Evolutionary conservation across 2,113 vertebrate species (phyloP).

Genomic region (Bettongia penicillata): DNA sequence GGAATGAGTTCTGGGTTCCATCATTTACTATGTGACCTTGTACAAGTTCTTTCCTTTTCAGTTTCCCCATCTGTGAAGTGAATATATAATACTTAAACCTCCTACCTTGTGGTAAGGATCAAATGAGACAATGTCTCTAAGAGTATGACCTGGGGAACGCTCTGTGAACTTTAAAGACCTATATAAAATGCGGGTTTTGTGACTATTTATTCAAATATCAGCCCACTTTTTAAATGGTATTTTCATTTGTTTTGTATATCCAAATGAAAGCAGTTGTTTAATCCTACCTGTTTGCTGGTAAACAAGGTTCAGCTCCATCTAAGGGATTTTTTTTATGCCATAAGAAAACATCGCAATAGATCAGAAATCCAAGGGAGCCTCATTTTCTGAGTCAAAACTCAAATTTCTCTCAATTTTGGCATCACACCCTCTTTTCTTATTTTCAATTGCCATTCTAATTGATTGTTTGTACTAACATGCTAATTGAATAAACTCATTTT

Average conservation of each 20-base stretch:
- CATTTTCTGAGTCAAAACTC: not conserved
- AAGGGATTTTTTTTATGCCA: not conserved
- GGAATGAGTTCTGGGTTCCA: not conserved
- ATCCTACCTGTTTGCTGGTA: not conserved
- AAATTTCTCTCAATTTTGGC: not conserved
- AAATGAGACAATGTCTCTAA: not conserved
- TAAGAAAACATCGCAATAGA: not conserved
- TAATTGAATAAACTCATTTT: not conserved
- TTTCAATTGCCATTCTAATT: not conserved
- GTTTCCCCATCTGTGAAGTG: not conserved
- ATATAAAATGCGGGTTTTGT: not conserved
- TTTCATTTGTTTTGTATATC: not conserved
- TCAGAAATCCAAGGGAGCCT: not conserved
- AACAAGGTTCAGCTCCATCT: not conserved
- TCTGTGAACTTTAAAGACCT: not conserved
- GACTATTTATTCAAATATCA: not conserved
- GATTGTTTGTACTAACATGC: not conserved
- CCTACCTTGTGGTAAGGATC: not conserved
- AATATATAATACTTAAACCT: not conserved
- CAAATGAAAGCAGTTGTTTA: not conserved
- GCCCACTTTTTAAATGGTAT: not conserved
- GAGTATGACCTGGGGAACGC: not conserved
- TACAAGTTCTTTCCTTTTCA: not conserved
- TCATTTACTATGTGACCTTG: not conserved
- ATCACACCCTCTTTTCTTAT: not conserved